Evolutionary conservation across 2,888 invertebrate genomes (phyloP).

Genomic region (Drosophila pseudotalamancana): DNA sequence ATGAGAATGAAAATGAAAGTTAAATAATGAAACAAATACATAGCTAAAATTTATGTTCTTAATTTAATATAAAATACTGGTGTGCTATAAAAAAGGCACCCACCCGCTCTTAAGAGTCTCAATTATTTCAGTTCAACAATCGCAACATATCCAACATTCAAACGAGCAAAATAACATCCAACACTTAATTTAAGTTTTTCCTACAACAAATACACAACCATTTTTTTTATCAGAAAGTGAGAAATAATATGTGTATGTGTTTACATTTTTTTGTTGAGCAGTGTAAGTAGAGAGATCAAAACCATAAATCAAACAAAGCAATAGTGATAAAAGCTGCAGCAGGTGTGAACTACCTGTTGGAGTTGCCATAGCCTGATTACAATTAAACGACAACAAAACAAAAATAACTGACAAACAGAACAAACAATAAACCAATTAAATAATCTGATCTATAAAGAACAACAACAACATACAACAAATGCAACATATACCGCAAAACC

Average conservation of each 20-base stretch:
- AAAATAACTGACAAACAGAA: slow-evolving; percentile 31
- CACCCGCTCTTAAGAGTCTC: slow-evolving; percentile 27
- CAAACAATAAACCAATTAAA: slow-evolving; percentile 44
- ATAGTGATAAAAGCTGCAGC: slow-evolving; percentile 69
- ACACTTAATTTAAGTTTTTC: slow-evolving; percentile 16
- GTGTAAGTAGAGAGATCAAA: slow-evolving; percentile 48
- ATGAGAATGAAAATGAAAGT: slow-evolving; percentile 1
- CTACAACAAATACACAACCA: slow-evolving; percentile 8
- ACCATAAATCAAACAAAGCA: slow-evolving; percentile 70
- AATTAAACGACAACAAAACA: slow-evolving; percentile 34
- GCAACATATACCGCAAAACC: slow-evolving; percentile 67
- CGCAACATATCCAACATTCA: slow-evolving; percentile 66
- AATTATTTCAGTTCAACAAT: slow-evolving; percentile 30
- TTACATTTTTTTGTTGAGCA: slow-evolving; percentile 51
- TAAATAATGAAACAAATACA: slow-evolving; percentile 31
- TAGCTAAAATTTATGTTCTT: slow-evolving; percentile 63
- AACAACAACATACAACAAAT: slow-evolving; percentile 56
- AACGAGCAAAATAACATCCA: slow-evolving; percentile 2
- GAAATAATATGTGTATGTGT: slow-evolving; percentile 35
- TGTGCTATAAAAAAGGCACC: neutral
- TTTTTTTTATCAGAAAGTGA: slow-evolving; percentile 74
- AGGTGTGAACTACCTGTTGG: slow-evolving; percentile 40
- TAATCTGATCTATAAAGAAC: slow-evolving; percentile 41
- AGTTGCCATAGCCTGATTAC: slow-evolving; percentile 72
- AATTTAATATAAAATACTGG: slow-evolving; percentile 23